phyloP scores from a whole-genome alignment of 2,113 vertebrate species.

The Theristicus caerulescens region DNA sequence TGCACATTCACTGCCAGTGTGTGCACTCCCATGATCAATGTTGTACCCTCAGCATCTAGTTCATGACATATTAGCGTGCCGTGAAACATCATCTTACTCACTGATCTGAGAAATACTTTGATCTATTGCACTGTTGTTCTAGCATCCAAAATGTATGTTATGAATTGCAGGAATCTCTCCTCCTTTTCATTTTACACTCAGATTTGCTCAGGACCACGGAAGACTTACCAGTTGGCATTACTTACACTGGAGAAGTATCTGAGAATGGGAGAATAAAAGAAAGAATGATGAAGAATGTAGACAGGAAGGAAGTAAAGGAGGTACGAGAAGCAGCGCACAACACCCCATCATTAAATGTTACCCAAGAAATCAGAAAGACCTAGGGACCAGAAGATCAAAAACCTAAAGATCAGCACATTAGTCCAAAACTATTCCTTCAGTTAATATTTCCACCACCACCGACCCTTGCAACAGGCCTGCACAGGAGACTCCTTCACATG shows the following conservation, averaged over 20 bases:
- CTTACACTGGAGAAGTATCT: not conserved
- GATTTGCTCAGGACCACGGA: not conserved
- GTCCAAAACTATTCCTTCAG: not conserved
- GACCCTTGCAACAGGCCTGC: not conserved
- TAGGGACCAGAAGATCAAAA: not conserved
- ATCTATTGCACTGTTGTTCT: not conserved
- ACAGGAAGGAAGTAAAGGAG: not conserved
- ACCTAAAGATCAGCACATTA: not conserved
- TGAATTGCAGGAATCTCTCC: not conserved
- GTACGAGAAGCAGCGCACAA: not conserved
- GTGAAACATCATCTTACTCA: not conserved
- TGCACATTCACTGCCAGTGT: not conserved
- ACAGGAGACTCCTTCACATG: not conserved
- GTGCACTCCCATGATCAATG: not conserved
- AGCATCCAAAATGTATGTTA: not conserved
- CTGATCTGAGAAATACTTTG: not conserved
- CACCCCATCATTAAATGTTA: not conserved
- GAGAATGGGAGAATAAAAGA: not conserved
- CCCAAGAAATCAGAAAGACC: not conserved
- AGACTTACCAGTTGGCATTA: constrained; percentile 14
- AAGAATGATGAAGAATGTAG: not conserved
- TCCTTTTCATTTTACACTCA: not conserved
- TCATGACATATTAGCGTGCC: not conserved
- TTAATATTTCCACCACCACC: not conserved
- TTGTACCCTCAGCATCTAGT: not conserved